A percentile compares a stretch with the other conserved stretches of the same genome.
Conservation (phyloP, 2,888 invertebrate genomes). For the Aquatica leii region DNA sequence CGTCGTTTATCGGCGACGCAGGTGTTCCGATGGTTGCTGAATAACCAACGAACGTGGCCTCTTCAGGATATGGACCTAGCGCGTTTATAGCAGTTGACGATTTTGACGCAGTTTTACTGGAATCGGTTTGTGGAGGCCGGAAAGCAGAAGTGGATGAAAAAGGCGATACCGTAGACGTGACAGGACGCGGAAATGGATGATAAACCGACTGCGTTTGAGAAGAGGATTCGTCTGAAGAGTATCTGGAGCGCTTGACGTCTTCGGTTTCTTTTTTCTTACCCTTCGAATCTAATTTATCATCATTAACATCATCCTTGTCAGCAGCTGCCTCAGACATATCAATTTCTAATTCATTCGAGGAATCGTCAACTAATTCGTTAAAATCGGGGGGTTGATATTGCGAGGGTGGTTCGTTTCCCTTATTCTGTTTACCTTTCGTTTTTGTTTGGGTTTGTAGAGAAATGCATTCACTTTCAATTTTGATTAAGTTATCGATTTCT, state of each 20-base stretch:
- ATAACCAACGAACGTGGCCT: slow-evolving; percentile 78
- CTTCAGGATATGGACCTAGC: slow-evolving; percentile 71
- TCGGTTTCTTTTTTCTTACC: slow-evolving; percentile 64
- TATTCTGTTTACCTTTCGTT: slow-evolving; percentile 40
- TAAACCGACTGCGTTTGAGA: slow-evolving; percentile 41
- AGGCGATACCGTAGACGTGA: slow-evolving; percentile 67
- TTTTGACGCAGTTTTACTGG: slow-evolving; percentile 54
- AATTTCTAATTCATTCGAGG: slow-evolving; percentile 80
- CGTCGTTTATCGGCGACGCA: slow-evolving; percentile 58
- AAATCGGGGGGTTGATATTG: slow-evolving; percentile 78
- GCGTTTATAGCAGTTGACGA: slow-evolving; percentile 55
- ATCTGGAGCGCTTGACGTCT: slow-evolving; percentile 59
- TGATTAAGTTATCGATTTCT: slow-evolving; percentile 49
- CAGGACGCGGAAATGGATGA: slow-evolving; percentile 56
- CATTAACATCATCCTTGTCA: slow-evolving; percentile 68
- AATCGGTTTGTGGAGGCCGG: slow-evolving; percentile 67
- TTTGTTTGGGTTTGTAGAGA: slow-evolving; percentile 59
- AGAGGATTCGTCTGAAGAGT: slow-evolving; percentile 35
- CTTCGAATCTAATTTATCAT: slow-evolving; percentile 63
- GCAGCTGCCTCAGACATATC: slow-evolving; percentile 77
- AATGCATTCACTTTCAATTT: slow-evolving; percentile 63
- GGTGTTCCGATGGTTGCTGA: slow-evolving; percentile 69
- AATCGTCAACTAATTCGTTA: slow-evolving; percentile 79
- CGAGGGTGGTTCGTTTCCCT: slow-evolving; percentile 56
- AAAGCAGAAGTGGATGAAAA: slow-evolving; percentile 83